Base-by-base conservation (phyloP, 2,113 vertebrate genomes). In the Myotis lucifugus region DNA sequence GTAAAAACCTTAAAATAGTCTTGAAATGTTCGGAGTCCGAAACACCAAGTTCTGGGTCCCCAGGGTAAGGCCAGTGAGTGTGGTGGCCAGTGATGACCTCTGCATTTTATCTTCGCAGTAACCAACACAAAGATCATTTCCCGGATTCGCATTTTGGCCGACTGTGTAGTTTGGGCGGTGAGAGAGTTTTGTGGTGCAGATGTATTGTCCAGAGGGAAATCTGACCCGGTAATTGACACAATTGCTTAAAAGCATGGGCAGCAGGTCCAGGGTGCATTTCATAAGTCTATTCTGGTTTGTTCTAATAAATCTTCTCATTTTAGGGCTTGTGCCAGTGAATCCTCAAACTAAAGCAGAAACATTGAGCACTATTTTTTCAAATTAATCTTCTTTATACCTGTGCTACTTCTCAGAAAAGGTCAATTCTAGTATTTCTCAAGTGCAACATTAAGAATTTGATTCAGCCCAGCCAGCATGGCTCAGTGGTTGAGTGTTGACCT, bases 281-380 rank as follows among this genome's bases (percentile, higher is more conserved):
- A 15, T 29, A 82, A 32, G 13, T 86, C 64, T 92, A 64, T 84
- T 92, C 21, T 59, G 3, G 32, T 27, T 79, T 56, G 70, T 81
- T 85, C 40, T 64, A 88, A 70, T 69, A 81, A 59, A 74, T 1
- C 2, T 61, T 78, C 40, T 46, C 13, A 0, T 25, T 85, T 82
- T 76, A 46, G 29, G 27, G 25, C 32, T 85, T 82, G 50, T 72
- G 18, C n/a, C 42, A 88, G 23, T 79, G 61, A 91, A 79, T 84
- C 6, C 32, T 59, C 34, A 94, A 66, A 92, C 10, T 29, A 82
- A 78, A 90, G 42, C 17, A 84, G 81, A 77, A 76, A 84, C 87
- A 23, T 37, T 95, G 77, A 72, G 0, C 83, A 88, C n/a, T 56
- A 76, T 88, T 95, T 92, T 92, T 93, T 69, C 32, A 81, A 54